Evolutionary conservation across 2,888 invertebrate genomes (phyloP), one percentile per base, ranked within the genome.

Genomic region (Entomobrya proxima): DNA sequence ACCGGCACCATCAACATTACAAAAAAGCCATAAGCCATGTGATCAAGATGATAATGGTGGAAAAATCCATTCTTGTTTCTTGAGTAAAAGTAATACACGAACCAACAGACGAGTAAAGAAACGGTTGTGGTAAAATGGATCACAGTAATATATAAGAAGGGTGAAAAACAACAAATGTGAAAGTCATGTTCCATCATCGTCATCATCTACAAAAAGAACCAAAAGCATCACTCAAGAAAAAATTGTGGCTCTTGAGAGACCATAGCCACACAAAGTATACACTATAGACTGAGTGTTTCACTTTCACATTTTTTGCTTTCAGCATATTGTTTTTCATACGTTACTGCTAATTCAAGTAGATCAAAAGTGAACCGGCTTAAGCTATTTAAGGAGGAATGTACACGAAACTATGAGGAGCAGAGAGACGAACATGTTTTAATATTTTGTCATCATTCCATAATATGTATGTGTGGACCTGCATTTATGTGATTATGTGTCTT

Each of bases 131-230:
- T 40, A 15, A 64, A 40, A 61, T 61, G 64, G 47, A 61, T 64
- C 78, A 78, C 37, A 74, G 81, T 58, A 58, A 61, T 82, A 74
- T 52, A 55, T 47, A 40, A 40, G 40, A 67, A 74, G 78, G 77
- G 78, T 78, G 74, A 74, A 72, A 77, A 85, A 69, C 61, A 84
- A 84, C 77, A 85, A 85, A 85, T 85, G 84, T 85, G 77, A 85
- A 85, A 85, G 84, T 85, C 84, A 85, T 85, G 84, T 85, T 85
- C 84, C 61, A 85, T 85, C 84, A 78, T 85, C 78, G 55, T 74
- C 72, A 50, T 74, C 72, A 50, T 58, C 58, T 2, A 32, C 72
- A 74, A 3, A 27, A 61, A 24, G 52, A 64, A 76, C 61, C 77
- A 74, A 74, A 69, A 69, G 72, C 55, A 72, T 80, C 58, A 72